Evolutionary conservation across 35 echinoderm and acorn worm genomes (phyloP).

Genomic region (Acanthaster planci): DNA sequence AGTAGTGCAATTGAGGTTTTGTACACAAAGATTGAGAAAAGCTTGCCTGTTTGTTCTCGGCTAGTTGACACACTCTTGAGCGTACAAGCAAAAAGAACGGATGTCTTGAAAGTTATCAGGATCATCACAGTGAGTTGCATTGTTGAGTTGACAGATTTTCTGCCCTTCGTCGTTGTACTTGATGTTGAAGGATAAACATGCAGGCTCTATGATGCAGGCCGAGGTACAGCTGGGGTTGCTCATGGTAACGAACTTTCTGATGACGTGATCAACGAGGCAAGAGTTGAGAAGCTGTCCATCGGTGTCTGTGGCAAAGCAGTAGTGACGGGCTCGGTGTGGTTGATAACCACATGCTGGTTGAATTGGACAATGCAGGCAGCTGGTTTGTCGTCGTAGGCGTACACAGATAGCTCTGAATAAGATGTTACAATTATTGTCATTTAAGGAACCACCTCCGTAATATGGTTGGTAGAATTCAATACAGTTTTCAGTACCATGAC

Average conservation of each 20-base stretch:
- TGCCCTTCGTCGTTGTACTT: neutral
- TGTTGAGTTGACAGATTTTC: neutral
- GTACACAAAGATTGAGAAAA: no score
- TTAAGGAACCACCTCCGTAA: no score
- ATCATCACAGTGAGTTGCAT: neutral
- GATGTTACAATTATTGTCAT: no score
- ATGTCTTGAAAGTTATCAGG: neutral
- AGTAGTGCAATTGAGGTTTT: no score
- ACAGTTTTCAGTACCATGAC: neutral
- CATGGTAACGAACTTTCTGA: neutral
- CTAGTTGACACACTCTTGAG: no score
- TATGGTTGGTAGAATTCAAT: neutral
- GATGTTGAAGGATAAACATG: conserved; percentile 7
- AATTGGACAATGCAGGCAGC: no score
- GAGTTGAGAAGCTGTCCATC: neutral
- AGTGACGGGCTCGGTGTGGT: no score
- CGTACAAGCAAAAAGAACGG: neutral
- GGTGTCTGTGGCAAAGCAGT: neutral
- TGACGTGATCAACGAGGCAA: conserved; percentile 14
- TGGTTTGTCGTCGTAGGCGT: no score
- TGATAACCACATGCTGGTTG: no score
- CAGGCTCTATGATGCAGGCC: neutral
- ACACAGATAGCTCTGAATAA: no score
- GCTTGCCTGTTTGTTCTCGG: neutral
- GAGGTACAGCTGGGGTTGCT: neutral